These are phyloP conservation scores for Cygnus olor DNA, from an alignment of 2,797 vertebrate species.

Conservation along the genomic window DNA sequence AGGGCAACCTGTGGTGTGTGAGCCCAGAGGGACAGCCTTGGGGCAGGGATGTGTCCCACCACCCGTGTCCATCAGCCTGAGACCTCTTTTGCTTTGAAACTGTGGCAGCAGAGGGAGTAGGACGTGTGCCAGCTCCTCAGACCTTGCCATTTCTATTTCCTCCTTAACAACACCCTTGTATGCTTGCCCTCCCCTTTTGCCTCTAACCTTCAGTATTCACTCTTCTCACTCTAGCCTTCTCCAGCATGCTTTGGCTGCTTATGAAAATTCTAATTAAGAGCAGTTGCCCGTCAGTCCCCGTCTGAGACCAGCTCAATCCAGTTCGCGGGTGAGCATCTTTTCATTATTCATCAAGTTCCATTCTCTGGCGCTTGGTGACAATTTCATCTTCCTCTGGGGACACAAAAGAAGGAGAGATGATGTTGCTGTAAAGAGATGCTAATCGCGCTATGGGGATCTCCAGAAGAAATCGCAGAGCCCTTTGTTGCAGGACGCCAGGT, in stretches of 20 bases:
- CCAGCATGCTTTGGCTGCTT: not conserved
- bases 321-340: not conserved
- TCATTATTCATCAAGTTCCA: slow-evolving; percentile 51
- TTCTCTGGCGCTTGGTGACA: slow-evolving; percentile 27
- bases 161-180: not conserved
- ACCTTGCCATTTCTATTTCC: not conserved
- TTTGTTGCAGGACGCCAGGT: slow-evolving; percentile 1
- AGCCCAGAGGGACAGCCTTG: not conserved
- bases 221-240: not conserved
- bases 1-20: not conserved
- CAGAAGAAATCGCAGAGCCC: slow-evolving; percentile 20
- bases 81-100: not conserved
- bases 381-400: slow-evolving; percentile 56
- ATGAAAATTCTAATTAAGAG: not conserved
- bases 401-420: slow-evolving; percentile 38
- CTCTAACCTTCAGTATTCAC: not conserved
- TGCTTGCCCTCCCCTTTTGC: fast-evolving
- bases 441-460: slow-evolving; percentile 39
- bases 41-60: not conserved
- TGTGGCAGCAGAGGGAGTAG: not conserved
- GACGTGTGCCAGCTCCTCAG: fast-evolving
- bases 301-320: not conserved
- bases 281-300: fast-evolving
- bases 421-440: slow-evolving; percentile 64
- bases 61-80: not conserved